These are phyloP conservation scores for Cryptus armator DNA, from an alignment of 2,888 invertebrate genomes.

Conservation along the genomic window DNA sequence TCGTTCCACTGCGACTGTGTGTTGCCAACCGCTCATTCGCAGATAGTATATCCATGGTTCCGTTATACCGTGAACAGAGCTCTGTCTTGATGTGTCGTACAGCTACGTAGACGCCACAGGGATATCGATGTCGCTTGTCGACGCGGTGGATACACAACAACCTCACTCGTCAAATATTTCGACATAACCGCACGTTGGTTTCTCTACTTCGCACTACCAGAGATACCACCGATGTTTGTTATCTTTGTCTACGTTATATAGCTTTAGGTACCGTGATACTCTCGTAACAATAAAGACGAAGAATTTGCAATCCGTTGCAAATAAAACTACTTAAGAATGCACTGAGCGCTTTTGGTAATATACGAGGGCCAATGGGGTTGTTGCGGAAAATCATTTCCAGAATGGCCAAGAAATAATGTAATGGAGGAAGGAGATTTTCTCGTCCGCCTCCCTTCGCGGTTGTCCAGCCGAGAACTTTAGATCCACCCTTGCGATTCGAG, in stretches of 20 bases:
- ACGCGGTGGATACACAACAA: constrained; percentile 1
- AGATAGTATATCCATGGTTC: constrained; percentile 43
- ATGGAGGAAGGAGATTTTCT: constrained; percentile 62
- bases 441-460: constrained; percentile 1
- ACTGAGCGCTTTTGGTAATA: not conserved
- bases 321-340: not conserved
- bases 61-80: constrained; percentile 2
- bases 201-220: too few relatives aligned
- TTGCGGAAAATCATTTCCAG: constrained; percentile 54
- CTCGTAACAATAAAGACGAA: too few relatives aligned
- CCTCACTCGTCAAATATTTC: not conserved
- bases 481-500: constrained; percentile 63
- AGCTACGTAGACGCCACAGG: constrained; percentile 43
- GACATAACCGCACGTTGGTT: too few relatives aligned
- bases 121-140: constrained; percentile 60
- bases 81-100: constrained; percentile 31
- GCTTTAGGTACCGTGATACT: too few relatives aligned
- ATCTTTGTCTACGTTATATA: too few relatives aligned
- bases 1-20: constrained; percentile 10
- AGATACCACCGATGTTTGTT: too few relatives aligned
- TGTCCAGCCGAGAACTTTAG: constrained; percentile 53
- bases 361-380: constrained; percentile 1
- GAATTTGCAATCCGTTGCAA: not conserved
- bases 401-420: constrained; percentile 51
- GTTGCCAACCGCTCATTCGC: constrained; percentile 13